These are phyloP conservation scores for Synanthedon andrenaeformis DNA, from an alignment of 2,888 invertebrate species.

Conservation along the genomic window DNA sequence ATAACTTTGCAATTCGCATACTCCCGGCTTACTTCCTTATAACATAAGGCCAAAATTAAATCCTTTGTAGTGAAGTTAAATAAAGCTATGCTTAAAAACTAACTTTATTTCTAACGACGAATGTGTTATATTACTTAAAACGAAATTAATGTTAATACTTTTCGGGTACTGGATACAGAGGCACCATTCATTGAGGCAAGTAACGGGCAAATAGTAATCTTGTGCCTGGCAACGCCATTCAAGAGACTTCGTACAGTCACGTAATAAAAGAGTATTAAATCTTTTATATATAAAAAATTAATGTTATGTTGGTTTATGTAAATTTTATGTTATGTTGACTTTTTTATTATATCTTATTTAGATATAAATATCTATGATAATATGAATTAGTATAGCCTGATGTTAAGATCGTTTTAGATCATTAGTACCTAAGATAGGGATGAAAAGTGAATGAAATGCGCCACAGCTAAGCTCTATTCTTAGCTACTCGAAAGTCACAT, in stretches of 20 bases:
- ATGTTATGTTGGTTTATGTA: too few relatives aligned
- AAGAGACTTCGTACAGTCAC: slow-evolving; percentile 44
- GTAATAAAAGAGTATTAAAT: slow-evolving; percentile 11
- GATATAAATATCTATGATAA: too few relatives aligned
- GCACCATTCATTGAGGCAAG: slow-evolving; percentile 64
- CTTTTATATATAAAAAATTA: too few relatives aligned
- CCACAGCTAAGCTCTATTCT: too few relatives aligned
- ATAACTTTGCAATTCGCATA: slow-evolving; percentile 47
- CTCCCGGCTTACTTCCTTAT: slow-evolving; percentile 42
- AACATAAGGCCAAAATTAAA: slow-evolving; percentile 27
- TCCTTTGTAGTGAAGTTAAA: too few relatives aligned
- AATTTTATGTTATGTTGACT: too few relatives aligned
- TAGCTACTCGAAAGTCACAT: too few relatives aligned
- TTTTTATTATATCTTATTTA: too few relatives aligned
- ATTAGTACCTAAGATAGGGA: too few relatives aligned
- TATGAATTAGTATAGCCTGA: too few relatives aligned
- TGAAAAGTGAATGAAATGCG: too few relatives aligned
- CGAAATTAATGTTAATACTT: slow-evolving; percentile 29
- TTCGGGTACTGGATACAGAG: slow-evolving; percentile 38
- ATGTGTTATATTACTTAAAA: slow-evolving; percentile 2
- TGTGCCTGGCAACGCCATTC: slow-evolving; percentile 57
- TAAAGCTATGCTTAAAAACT: slow-evolving; percentile 9
- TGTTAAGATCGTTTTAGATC: too few relatives aligned
- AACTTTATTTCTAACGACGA: slow-evolving; percentile 17
- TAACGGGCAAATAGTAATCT: slow-evolving; percentile 66